A percentile compares a stretch with the other conserved stretches of the same genome.
These are phyloP conservation scores for Lutjanus erythropterus DNA, from an alignment of 2,113 vertebrate species.

Conservation along the genomic window DNA sequence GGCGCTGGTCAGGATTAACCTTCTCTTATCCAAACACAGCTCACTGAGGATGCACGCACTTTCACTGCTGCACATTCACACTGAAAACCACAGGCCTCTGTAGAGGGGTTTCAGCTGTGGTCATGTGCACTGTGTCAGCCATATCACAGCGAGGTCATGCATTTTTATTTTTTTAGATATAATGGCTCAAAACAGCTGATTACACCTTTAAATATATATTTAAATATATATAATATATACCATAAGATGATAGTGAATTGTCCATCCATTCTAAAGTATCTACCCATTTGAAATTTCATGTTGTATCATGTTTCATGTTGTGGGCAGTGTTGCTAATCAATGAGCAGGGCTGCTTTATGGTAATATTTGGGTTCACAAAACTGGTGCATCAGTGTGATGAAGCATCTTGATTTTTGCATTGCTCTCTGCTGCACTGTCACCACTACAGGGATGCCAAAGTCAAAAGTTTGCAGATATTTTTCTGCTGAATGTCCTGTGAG, in stretches of 20 bases:
- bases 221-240: no score
- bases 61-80: neutral
- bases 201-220: neutral
- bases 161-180: neutral
- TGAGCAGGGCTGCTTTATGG: neutral
- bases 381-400: neutral
- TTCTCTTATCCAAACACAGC: slow-evolving; percentile 20
- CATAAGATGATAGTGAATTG: neutral
- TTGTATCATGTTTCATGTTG: no score
- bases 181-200: neutral
- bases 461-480: no score
- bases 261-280: neutral
- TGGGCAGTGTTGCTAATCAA: no score
- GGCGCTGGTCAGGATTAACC: slow-evolving; percentile 16
- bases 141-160: neutral
- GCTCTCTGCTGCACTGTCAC: no score
- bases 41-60: neutral
- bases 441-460: neutral
- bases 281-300: neutral
- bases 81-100: neutral
- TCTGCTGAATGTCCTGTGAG: no score
- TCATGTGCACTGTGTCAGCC: neutral
- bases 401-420: neutral
- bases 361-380: neutral
- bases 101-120: neutral